Evolutionary conservation across 2,113 vertebrate genomes (phyloP).

Genomic region (Hydropotes inermis): DNA sequence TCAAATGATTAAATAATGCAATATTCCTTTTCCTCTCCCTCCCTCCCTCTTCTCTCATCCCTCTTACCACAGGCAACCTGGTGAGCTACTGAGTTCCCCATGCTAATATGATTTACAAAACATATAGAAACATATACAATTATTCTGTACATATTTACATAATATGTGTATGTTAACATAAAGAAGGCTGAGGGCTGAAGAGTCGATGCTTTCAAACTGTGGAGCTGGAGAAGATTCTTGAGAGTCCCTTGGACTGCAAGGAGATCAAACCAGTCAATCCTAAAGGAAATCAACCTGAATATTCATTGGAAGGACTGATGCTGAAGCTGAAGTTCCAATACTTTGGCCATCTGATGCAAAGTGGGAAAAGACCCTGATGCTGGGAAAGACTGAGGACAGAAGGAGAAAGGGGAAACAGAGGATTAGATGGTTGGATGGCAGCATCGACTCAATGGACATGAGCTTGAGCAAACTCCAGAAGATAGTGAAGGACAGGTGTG

Average conservation of each 20-base stretch:
- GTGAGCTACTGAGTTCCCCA: not conserved
- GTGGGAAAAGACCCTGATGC: not conserved
- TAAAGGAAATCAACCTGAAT: not conserved
- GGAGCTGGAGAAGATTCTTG: not conserved
- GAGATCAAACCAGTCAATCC: not conserved
- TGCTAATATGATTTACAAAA: not conserved
- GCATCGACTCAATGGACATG: not conserved
- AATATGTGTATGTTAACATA: not conserved
- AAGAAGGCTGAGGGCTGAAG: not conserved
- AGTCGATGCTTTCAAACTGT: not conserved
- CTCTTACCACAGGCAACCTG: not conserved
- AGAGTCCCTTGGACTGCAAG: not conserved
- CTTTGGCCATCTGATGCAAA: not conserved
- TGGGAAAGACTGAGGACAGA: not conserved
- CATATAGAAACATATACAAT: not conserved
- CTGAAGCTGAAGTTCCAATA: not conserved
- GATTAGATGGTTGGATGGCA: not conserved
- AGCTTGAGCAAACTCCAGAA: not conserved
- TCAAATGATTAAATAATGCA: not conserved
- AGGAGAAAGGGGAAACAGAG: not conserved
- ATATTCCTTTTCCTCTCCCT: not conserved
- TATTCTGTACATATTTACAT: not conserved
- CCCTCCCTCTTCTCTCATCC: not conserved
- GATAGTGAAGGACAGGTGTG: not conserved
- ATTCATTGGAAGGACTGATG: not conserved